Evolutionary conservation across 2,888 invertebrate genomes (phyloP), one percentile per base, ranked within the genome.

Genomic region (Dorcus parallelipipedus): DNA sequence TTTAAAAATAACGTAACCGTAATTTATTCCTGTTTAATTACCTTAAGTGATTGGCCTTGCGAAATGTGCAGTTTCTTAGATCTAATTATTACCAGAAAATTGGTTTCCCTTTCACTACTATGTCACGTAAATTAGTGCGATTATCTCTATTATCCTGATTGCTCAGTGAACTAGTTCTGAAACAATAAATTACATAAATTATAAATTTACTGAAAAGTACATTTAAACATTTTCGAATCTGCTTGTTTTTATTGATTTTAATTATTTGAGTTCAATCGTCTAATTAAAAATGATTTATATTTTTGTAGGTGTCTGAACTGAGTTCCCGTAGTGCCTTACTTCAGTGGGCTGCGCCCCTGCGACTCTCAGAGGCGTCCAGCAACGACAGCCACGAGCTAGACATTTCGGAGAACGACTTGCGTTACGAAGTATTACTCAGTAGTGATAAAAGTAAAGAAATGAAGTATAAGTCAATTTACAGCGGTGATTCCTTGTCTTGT

Each of bases 321-420:
- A 91, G 87, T 70, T 86, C 93, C 60, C 86, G 91, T 66, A 90
- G 91, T 80, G 94, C 93, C 73, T 86, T 93, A 76, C 86, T 94
- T 69, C 87, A 90, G 72, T 91, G 94, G 90, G 87, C 87, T 71
- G 86, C 89, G 41, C 88, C 88, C 38, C 74, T 77, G 53, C 74
- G 79, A 60, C 75, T 79, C 61, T 78, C 81, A 40, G 82, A 82
- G 66, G 76, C 79, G 58, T 75, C 78, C 49, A 74, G 71, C 55
- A 69, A 82, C 66, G 80, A 80, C 66, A 81, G 81, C 65, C 78
- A 78, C 57, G 83, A 83, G 65, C 71, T 80, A 58, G 82, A 83
- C 54, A 78, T 83, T 76, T 76, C 82, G 57, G 81, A 86, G 77
- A 79, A 84, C 60, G 89, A 90, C 66, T 80, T 93, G 65, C 86